Evolutionary conservation across 2,113 vertebrate species (phyloP).

Genomic region (Hyperopisus bebe): DNA sequence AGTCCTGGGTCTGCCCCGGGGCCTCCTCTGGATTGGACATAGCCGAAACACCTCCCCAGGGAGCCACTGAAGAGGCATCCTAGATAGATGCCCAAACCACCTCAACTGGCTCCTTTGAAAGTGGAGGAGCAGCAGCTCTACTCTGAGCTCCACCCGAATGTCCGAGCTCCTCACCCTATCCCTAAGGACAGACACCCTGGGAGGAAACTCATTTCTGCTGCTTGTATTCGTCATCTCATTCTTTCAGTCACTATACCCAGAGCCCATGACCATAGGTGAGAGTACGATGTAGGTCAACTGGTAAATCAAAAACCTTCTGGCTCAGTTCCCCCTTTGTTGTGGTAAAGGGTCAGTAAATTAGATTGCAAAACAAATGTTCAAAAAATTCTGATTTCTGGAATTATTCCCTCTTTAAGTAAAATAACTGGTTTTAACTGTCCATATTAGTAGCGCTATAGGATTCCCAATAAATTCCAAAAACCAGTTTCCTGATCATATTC

Average conservation of each 20-base stretch:
- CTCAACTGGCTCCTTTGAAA: too few relatives aligned
- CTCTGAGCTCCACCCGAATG: too few relatives aligned
- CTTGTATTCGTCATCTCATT: neutral
- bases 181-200: too few relatives aligned
- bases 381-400: neutral
- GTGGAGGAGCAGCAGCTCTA: too few relatives aligned
- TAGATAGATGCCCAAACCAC: too few relatives aligned
- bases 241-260: neutral
- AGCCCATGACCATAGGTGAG: neutral
- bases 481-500: slow-evolving; percentile 51
- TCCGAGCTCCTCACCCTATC: neutral
- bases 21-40: neutral
- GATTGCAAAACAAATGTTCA: neutral
- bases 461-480: slow-evolving; percentile 45
- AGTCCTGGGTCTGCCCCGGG: too few relatives aligned
- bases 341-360: neutral
- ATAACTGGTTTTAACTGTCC: neutral
- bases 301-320: neutral
- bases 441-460: neutral
- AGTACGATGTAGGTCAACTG: neutral
- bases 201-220: neutral
- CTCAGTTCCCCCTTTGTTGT: neutral
- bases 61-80: too few relatives aligned
- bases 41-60: too few relatives aligned
- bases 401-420: neutral